Percentiles rank a stretch among this genome's conserved stretches.
phyloP scores from a whole-genome alignment of 2,113 vertebrate species.

The Podarcis muralis region DNA sequence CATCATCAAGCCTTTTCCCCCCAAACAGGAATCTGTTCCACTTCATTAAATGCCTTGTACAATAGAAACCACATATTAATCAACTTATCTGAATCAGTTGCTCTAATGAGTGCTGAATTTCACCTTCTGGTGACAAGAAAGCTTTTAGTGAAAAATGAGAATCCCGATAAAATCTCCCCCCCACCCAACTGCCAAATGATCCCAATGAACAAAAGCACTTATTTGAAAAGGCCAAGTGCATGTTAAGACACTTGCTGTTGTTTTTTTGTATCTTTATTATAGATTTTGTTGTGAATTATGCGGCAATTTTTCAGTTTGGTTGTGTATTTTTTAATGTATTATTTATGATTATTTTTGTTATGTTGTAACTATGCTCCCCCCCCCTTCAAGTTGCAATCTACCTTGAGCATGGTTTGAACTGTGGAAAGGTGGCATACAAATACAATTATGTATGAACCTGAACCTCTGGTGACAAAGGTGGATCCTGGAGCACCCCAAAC shows the following conservation, averaged over 20 bases:
- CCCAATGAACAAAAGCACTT: not conserved
- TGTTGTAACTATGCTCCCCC: too few relatives aligned
- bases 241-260: not conserved
- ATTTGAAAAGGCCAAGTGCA: not conserved
- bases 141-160: not conserved
- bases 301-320: too few relatives aligned
- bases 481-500: too few relatives aligned
- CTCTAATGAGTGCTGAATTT: not conserved
- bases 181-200: not conserved
- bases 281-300: too few relatives aligned
- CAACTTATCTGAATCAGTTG: not conserved
- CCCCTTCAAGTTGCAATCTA: too few relatives aligned
- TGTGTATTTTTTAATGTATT: too few relatives aligned
- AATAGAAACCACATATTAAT: slow-evolving; percentile 4
- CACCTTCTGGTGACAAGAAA: not conserved
- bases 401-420: too few relatives aligned
- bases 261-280: too few relatives aligned
- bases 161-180: not conserved
- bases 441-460: too few relatives aligned
- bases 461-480: too few relatives aligned
- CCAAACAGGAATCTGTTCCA: not conserved
- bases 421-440: too few relatives aligned
- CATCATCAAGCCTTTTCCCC: not conserved
- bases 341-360: too few relatives aligned
- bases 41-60: not conserved